Conservation (phyloP, 2,113 vertebrate species). For the Myrmecophaga tridactyla region DNA sequence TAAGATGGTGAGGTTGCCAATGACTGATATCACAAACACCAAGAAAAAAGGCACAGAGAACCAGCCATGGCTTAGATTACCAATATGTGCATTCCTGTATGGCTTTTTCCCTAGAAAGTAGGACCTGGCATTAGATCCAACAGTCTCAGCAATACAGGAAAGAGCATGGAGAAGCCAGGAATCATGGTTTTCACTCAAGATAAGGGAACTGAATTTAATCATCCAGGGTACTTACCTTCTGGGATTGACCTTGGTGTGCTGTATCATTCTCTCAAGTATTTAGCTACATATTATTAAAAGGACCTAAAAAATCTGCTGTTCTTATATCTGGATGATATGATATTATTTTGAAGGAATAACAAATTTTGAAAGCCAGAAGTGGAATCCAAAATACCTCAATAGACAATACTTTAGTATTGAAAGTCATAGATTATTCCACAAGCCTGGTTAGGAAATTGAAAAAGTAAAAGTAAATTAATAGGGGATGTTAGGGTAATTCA, state of each 20-base stretch:
- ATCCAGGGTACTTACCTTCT: background rate
- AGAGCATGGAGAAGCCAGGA: background rate
- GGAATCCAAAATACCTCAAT: background rate
- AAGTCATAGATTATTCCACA: background rate
- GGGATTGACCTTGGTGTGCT: background rate
- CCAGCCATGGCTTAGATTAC: slow-evolving; percentile 30
- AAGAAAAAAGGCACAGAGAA: slow-evolving; percentile 67
- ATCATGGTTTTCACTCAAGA: background rate
- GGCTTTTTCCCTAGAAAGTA: background rate
- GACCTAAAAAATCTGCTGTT: background rate
- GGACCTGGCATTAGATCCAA: background rate
- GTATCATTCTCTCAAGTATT: background rate
- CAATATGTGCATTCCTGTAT: background rate
- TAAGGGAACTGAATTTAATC: background rate
- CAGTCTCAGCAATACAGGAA: background rate
- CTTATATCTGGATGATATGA: background rate
- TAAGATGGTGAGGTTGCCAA: slow-evolving; percentile 55
- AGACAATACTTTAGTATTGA: background rate
- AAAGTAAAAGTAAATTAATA: background rate
- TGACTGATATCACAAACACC: slow-evolving; percentile 45
- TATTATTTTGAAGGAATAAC: background rate
- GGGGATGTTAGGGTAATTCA: too few species aligned
- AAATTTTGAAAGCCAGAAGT: background rate
- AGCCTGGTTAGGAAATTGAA: background rate
- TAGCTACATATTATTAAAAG: background rate